Base-by-base conservation (phyloP, 1,140 invertebrate genomes). In the Eumaeus atala region DNA sequence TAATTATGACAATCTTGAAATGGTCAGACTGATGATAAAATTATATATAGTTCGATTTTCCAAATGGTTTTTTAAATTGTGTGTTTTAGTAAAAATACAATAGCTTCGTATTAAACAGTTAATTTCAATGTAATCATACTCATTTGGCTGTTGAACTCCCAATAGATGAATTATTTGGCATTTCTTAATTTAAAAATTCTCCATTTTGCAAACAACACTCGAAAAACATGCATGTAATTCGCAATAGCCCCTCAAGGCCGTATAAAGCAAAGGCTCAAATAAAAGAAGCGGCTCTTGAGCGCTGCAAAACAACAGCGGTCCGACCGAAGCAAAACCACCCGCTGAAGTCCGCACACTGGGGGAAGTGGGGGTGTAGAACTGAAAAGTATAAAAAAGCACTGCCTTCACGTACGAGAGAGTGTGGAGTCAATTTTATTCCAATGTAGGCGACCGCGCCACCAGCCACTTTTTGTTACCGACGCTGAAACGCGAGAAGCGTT, bases 391-490 rank as follows among this genome's bases (percentile, higher is more conserved):
- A 87, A 84, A 84, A 87, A 76, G 73, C 74, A 71, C 50, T 74
- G 68, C 79, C 81, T 84, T 84, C 81, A 72, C 81, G 78, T 84
- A 80, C 74, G 81, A 83, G 74, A 83, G 79, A 83, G 79, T 81
- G 83, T 83, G 79, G 83, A 86, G 81, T 84, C 83, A 84, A 84
- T 86, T 86, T 86, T 86, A 86, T 84, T 84, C 83, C 83, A 80
- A 86, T 83, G 83, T 81, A 81, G 83, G 74, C 81, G 77, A 83
- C 83, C 83, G 74, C 82, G 74, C 80, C 76, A 75, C 74, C 73
- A 67, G 73, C 81, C 70, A 84, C 81, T 86, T 86, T 86, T 86
- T 84, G 77, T 81, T 86, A 84, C 83, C 81, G 77, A 75, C 70
- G 62, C 69, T 77, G 83, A 79, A 84, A 82, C 76, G 79, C 77